phyloP scores from a whole-genome alignment of 2,888 invertebrate species.

The Smittia aterrima region DNA sequence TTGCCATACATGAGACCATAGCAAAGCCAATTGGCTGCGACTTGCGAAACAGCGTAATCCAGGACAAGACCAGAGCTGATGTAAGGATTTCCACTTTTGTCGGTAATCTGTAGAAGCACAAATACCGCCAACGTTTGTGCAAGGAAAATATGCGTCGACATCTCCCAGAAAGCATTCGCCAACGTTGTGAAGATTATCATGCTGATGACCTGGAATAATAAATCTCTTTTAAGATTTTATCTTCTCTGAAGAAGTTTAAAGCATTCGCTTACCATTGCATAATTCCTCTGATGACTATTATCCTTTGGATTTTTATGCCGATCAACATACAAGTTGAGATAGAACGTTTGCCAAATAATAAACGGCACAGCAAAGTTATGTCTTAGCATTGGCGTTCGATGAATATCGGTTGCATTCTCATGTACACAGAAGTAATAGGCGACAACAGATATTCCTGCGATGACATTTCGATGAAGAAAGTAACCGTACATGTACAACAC shows the following conservation, averaged over 20 bases:
- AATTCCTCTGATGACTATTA: constrained; percentile 42
- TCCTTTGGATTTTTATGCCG: constrained; percentile 44
- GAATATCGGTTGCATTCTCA: constrained; percentile 76
- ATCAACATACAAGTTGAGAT: constrained; percentile 60
- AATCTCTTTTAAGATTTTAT: background rate
- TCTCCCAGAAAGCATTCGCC: constrained; percentile 67
- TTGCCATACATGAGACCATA: constrained; percentile 51
- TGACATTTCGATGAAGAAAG: constrained; percentile 61
- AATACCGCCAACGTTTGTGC: constrained; percentile 74
- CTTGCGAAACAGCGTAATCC: constrained; percentile 51
- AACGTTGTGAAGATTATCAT: constrained; percentile 50
- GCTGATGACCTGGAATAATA: constrained; percentile 47
- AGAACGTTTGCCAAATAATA: constrained; percentile 70
- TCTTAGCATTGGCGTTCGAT: constrained; percentile 81
- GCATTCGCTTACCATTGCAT: constrained; percentile 43
- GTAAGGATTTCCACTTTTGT: constrained; percentile 50
- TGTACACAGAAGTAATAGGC: constrained; percentile 78
- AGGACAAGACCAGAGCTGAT: constrained; percentile 52
- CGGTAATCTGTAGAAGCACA: constrained; percentile 59
- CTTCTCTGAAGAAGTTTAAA: too few relatives aligned
- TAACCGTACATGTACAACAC: constrained; percentile 65
- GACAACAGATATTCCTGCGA: constrained; percentile 72
- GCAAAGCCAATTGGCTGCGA: constrained; percentile 49
- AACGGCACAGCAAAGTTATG: constrained; percentile 85
- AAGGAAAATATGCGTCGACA: constrained; percentile 77